phyloP scores from a whole-genome alignment of 2,888 invertebrate genomes.

The Blastobasis lacticolella region DNA sequence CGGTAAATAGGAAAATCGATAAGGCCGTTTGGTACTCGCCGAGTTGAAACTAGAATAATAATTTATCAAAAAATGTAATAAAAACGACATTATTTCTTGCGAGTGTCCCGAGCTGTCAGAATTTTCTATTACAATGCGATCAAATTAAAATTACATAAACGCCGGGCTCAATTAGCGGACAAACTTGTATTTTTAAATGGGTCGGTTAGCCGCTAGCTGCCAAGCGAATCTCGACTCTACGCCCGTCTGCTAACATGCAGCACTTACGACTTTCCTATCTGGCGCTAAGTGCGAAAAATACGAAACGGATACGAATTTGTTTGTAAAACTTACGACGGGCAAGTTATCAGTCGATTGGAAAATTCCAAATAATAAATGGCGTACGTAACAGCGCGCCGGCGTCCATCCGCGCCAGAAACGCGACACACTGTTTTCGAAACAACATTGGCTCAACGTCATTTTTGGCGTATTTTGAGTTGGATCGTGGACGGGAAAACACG shows the following conservation, averaged over 20 bases:
- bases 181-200: slow-evolving; percentile 30
- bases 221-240: slow-evolving; percentile 35
- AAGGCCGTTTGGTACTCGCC: slow-evolving; percentile 56
- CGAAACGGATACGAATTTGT: slow-evolving; percentile 64
- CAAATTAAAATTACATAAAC: slow-evolving; percentile 24
- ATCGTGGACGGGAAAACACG: slow-evolving; percentile 71
- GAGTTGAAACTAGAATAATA: slow-evolving; percentile 67
- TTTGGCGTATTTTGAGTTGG: slow-evolving; percentile 75
- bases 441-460: slow-evolving; percentile 68
- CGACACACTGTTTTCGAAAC: slow-evolving; percentile 72
- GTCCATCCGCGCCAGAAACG: slow-evolving; percentile 53
- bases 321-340: slow-evolving; percentile 64
- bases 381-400: slow-evolving; percentile 48
- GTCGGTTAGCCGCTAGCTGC: slow-evolving; percentile 36
- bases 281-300: slow-evolving; percentile 67
- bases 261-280: slow-evolving; percentile 65
- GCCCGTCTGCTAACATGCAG: slow-evolving; percentile 32
- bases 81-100: slow-evolving; percentile 72
- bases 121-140: slow-evolving; percentile 56
- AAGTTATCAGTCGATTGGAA: slow-evolving; percentile 76
- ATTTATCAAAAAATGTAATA: slow-evolving; percentile 75
- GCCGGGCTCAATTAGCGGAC: slow-evolving; percentile 16
- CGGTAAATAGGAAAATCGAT: slow-evolving; percentile 72
- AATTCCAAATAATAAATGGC: slow-evolving; percentile 72
- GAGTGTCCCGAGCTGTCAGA: slow-evolving; percentile 65